Evolutionary conservation across 2,888 invertebrate genomes (phyloP).

Genomic region (Emmelina monodactyla): DNA sequence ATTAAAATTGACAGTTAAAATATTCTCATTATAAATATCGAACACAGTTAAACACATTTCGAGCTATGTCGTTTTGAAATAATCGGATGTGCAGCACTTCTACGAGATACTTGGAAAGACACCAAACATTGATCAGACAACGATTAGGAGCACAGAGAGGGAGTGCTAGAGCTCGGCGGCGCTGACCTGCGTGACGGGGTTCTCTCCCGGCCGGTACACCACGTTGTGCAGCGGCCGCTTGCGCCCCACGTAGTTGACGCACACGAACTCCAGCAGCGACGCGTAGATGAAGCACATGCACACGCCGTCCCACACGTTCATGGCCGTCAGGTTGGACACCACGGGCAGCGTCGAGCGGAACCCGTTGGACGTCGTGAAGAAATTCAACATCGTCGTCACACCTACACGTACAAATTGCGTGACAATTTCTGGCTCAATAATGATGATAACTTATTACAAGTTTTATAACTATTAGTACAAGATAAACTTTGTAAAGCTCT

Average conservation of each 20-base stretch:
- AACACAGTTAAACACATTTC: no score
- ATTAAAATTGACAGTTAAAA: no score
- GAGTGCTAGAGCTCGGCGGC: no score
- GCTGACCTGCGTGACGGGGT: slow-evolving; percentile 88
- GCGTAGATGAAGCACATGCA: slow-evolving; percentile 98
- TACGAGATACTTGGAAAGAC: no score
- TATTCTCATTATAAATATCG: no score
- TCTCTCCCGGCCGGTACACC: slow-evolving; percentile 88
- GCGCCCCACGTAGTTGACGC: slow-evolving; percentile 93
- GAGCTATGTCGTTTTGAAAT: no score
- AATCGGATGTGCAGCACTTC: no score
- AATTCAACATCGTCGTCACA: slow-evolving; percentile 97
- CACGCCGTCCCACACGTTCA: slow-evolving; percentile 97
- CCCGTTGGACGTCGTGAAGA: slow-evolving; percentile 95
- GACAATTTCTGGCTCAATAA: background rate
- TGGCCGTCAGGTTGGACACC: slow-evolving; percentile 92
- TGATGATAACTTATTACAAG: background rate
- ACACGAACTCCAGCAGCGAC: slow-evolving; percentile 91
- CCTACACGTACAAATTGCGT: slow-evolving; percentile 59
- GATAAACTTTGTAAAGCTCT: background rate
- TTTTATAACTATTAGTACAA: background rate
- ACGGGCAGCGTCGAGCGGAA: slow-evolving; percentile 92
- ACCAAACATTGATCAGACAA: no score
- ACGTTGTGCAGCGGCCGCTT: slow-evolving; percentile 89
- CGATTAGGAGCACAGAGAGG: no score